Evolutionary conservation across 2,888 invertebrate genomes (phyloP), one percentile per base, ranked within the genome.

Genomic region (Byasa hedistus): DNA sequence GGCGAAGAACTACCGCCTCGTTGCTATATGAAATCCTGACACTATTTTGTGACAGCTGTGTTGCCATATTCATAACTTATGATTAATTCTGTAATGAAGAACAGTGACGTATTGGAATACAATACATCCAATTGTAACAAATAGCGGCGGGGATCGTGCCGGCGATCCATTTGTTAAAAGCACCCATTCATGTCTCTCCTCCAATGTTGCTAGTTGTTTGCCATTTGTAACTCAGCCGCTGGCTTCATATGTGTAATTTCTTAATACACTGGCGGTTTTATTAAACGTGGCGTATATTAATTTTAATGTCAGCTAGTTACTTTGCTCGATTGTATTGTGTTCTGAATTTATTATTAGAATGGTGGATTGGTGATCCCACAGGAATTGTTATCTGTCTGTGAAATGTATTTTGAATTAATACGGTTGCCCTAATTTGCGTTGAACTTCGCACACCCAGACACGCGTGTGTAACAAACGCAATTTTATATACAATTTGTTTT

Each of bases 141-240:
- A 59, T 59, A 48, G 7, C 19, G 22, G 24, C 12, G 4, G 52
- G 12, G 52, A 54, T 27, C 21, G 32, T n/a, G 24, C n/a, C 44
- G 24, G 39, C 21, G 23, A 62, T n/a, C 5, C 54, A 62, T 56
- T 62, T 39, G 44, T 55, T 61, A 55, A 32, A 57, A 57, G 36
- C 23, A 39, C 21, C 23, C 39, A 39, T 7, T 44, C 39, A 59
- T 22, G 59, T 48, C 24, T 24, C 23, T 39, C 22, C 21, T n/a
- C n/a, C 17, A 59, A 48, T 48, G 44, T 19, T 22, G 23, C n/a
- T 15, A 23, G 7, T 58, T 23, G 58, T 58, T 51, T 60, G 27
- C 24, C 39, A 12, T 61, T 52, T 62, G 55, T 62, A 23, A 24
- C 23, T 4, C 23, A 55, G 1, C 24, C n/a, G 22, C 39, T 23